phyloP scores from a whole-genome alignment of 2,888 invertebrate genomes.

The Euplexia lucipara region DNA sequence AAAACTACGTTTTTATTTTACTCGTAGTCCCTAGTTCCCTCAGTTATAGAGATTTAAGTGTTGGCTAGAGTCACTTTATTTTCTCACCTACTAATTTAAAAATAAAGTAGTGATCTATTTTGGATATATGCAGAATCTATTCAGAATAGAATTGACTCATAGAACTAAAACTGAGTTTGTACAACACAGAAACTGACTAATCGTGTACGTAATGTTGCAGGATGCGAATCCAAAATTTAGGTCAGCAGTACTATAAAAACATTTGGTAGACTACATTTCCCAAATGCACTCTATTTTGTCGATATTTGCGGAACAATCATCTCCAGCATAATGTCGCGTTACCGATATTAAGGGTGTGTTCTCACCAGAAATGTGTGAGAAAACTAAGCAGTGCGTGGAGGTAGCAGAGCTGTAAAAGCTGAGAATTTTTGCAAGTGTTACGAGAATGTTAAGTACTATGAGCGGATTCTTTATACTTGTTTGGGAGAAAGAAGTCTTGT shows the following conservation, averaged over 20 bases:
- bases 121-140: constrained; percentile 34
- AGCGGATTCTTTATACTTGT: too few relatives aligned
- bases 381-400: too few relatives aligned
- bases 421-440: too few relatives aligned
- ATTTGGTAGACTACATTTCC: constrained; percentile 21
- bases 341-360: neutral
- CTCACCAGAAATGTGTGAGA: too few relatives aligned
- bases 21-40: constrained; percentile 33
- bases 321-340: constrained; percentile 13
- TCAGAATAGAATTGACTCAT: constrained; percentile 40
- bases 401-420: too few relatives aligned
- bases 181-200: constrained; percentile 42
- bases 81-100: constrained; percentile 19
- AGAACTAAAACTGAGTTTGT: constrained; percentile 47
- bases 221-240: constrained; percentile 40
- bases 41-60: constrained; percentile 28
- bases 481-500: too few relatives aligned
- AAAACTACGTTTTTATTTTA: constrained; percentile 40
- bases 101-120: constrained; percentile 41
- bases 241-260: constrained; percentile 37
- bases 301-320: constrained; percentile 38
- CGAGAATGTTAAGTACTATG: too few relatives aligned
- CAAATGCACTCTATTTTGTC: constrained; percentile 30
- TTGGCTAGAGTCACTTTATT: constrained; percentile 38
- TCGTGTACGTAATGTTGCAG: constrained; percentile 34